Evolutionary conservation across 2,888 invertebrate species (phyloP), one percentile per base, ranked within the genome.

Genomic region (Dryobotodes eremita): DNA sequence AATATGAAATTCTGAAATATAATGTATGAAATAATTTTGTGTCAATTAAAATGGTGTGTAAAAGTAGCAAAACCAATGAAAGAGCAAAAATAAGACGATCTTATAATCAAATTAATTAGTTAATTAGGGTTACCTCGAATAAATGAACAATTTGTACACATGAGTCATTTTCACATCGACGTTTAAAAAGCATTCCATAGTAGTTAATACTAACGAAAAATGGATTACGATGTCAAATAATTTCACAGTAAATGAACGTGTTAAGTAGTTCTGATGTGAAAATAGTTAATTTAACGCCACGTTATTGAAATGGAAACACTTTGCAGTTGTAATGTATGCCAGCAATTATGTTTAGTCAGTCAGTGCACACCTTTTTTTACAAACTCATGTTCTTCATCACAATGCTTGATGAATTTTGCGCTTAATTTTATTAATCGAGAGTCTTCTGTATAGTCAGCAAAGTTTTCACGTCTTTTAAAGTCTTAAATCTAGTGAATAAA

Each of bases 271-370:
- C 42, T 69, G 75, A 83, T 87, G 83, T 83, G 79, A 87, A 87
- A 86, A 86, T 86, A 71, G 79, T 77, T 81, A 83, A 86, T 86
- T 87, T 83, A 71, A 81, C 79, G 86, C 83, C 13, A 80, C 61
- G 66, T 87, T 83, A 78, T 78, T 69, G 53, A 71, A 71, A 82
- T 70, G 62, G 68, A 70, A 66, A 77, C 61, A 55, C 70, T 70
- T 72, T 48, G 13, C 1, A 46, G 0, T 71, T 62, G 65, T 78
- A 70, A 81, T 78, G 74, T 64, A 71, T 85, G 70, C 53, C 71
- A 75, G 20, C 15, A 7, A 55, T 53, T 57, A 50, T 68, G 50
- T 64, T 50, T 42, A 42, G 26, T 59, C 48, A 80, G 31, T 68
- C 50, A 15, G 62, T 50, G 1, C 15, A 17, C 17, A 26, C 15